Conservation (phyloP, 2,797 vertebrate species). For the Epinephelus coioides region DNA sequence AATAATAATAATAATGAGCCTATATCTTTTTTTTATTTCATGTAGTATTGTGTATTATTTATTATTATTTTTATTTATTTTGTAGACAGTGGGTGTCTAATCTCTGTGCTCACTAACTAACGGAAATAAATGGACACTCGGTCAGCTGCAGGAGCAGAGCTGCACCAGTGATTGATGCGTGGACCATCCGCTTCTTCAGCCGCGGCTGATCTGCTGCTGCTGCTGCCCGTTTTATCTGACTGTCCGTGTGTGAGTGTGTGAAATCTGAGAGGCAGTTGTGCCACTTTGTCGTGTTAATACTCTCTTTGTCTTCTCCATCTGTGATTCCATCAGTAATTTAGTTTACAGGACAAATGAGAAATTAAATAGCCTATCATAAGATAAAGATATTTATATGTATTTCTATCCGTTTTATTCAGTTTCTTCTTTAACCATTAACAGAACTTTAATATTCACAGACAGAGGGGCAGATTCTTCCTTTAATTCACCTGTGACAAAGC, state of each 20-base stretch:
- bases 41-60: background rate
- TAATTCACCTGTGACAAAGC: background rate
- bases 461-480: background rate
- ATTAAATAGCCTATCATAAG: background rate
- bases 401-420: background rate
- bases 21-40: background rate
- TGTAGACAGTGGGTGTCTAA: background rate
- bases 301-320: slow-evolving; percentile 1
- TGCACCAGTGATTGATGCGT: slow-evolving; percentile 32
- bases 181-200: slow-evolving; percentile 19
- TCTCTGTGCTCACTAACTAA: slow-evolving; percentile 18
- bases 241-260: background rate
- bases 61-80: background rate
- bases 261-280: background rate
- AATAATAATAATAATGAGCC: background rate
- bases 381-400: background rate
- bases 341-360: background rate
- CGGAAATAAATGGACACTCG: slow-evolving; percentile 11
- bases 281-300: background rate
- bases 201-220: slow-evolving; percentile 20
- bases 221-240: slow-evolving; percentile 3
- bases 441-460: no score
- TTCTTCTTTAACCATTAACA: background rate
- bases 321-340: background rate
- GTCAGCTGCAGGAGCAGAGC: slow-evolving; percentile 7